Evolutionary conservation across 2,797 vertebrate species (phyloP).

Genomic region (Podarcis siculus): DNA sequence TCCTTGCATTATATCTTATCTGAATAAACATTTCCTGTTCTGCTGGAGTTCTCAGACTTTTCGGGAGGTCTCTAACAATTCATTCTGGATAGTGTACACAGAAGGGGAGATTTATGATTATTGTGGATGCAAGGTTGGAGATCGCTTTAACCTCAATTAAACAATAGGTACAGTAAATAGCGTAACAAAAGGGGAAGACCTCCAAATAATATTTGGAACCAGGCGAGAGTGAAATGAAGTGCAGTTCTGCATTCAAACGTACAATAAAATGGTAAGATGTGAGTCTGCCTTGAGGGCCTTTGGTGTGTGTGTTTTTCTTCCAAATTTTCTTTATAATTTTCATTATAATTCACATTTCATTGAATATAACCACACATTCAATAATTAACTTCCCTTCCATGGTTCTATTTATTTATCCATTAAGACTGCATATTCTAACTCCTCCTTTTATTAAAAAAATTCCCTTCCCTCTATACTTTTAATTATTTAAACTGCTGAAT

Average conservation of each 20-base stretch:
- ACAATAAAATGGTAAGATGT: neutral
- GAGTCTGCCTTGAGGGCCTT: neutral
- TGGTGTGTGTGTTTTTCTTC: no score
- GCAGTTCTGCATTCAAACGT: neutral
- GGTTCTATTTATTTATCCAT: no score
- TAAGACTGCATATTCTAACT: no score
- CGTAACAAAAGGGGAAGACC: conserved; percentile 52
- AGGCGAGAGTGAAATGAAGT: neutral
- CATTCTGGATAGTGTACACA: conserved; percentile 6
- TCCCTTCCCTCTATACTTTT: no score
- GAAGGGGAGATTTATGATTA: conserved; percentile 65
- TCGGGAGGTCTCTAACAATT: conserved; percentile 53
- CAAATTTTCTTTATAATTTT: no score
- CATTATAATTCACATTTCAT: no score
- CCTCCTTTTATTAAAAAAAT: no score
- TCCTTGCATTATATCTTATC: conserved; percentile 55
- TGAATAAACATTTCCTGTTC: conserved; percentile 64
- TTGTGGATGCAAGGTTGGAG: conserved; percentile 29
- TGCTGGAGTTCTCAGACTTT: conserved; percentile 59
- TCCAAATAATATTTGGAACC: conserved; percentile 45
- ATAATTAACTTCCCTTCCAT: no score
- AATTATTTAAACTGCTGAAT: no score
- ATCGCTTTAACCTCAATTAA: conserved; percentile 68
- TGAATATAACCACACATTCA: no score
- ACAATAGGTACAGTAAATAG: conserved; percentile 58